Conservation (phyloP, 2,888 invertebrate species). For the Agonum fuliginosum region DNA sequence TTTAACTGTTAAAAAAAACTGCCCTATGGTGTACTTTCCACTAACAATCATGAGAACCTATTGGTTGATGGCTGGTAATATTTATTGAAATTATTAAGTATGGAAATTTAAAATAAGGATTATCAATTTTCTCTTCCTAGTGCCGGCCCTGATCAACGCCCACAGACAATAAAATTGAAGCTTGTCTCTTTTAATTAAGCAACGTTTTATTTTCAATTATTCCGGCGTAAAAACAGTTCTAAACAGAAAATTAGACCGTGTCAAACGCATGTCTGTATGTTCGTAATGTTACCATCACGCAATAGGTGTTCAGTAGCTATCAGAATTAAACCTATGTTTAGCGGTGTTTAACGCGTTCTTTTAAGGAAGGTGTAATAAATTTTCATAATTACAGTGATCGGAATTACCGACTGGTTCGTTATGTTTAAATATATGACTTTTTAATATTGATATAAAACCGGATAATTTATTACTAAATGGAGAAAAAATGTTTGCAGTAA, state of each 20-base stretch:
- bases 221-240: background rate
- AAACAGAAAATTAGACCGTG: slow-evolving; percentile 20
- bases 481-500: no score
- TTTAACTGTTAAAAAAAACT: no score
- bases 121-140: no score
- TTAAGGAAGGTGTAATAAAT: slow-evolving; percentile 52
- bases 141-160: no score
- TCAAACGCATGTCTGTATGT: background rate
- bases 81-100: no score
- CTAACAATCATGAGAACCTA: no score
- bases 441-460: slow-evolving; percentile 45
- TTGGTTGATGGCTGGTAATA: no score
- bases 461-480: no score
- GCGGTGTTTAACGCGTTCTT: slow-evolving; percentile 36
- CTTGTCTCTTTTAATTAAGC: no score
- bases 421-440: slow-evolving; percentile 40
- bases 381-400: slow-evolving; percentile 52
- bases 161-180: no score
- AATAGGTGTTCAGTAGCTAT: slow-evolving; percentile 39
- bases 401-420: slow-evolving; percentile 33
- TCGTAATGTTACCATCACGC: background rate
- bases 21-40: no score
- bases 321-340: slow-evolving; percentile 52
- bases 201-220: background rate
- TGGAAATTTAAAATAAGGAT: no score